Conservation (phyloP, 2,888 invertebrate species). For the Drosophila peninsularis region DNA sequence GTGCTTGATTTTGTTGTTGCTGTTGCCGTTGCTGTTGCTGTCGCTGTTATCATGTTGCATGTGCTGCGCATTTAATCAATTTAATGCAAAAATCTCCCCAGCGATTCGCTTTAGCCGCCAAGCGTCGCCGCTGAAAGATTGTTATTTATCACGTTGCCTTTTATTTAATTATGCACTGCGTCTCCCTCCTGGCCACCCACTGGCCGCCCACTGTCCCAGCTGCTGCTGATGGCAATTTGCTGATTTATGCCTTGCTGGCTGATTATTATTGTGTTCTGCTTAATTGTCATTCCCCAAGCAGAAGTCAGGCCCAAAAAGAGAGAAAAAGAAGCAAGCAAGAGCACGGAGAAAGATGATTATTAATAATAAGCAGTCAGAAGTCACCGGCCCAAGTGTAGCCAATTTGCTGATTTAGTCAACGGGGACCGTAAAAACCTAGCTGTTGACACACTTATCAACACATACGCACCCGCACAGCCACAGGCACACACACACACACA, state of each 20-base stretch:
- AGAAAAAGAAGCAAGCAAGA: conserved; percentile 26
- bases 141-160: conserved; percentile 77
- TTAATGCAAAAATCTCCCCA: conserved; percentile 76
- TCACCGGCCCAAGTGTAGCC: conserved; percentile 63
- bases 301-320: conserved; percentile 42
- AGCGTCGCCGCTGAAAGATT: conserved; percentile 64
- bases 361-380: conserved; percentile 61
- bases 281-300: conserved; percentile 70
- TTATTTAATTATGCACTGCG: conserved; percentile 70
- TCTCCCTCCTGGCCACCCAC: not conserved
- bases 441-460: conserved; percentile 81
- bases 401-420: conserved; percentile 75
- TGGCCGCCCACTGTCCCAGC: conserved; percentile 12
- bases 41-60: conserved; percentile 73
- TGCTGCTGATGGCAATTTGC: conserved; percentile 57
- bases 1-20: conserved; percentile 23
- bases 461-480: conserved; percentile 36
- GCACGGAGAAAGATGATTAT: conserved; percentile 39
- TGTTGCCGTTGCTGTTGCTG: conserved; percentile 19
- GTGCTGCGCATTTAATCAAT: conserved; percentile 78
- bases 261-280: conserved; percentile 69
- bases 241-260: conserved; percentile 73
- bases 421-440: conserved; percentile 55
- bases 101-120: conserved; percentile 54
- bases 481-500: conserved; percentile 4